Base-by-base conservation (phyloP, 2,113 vertebrate species). In the Nerophis lumbriciformis region DNA sequence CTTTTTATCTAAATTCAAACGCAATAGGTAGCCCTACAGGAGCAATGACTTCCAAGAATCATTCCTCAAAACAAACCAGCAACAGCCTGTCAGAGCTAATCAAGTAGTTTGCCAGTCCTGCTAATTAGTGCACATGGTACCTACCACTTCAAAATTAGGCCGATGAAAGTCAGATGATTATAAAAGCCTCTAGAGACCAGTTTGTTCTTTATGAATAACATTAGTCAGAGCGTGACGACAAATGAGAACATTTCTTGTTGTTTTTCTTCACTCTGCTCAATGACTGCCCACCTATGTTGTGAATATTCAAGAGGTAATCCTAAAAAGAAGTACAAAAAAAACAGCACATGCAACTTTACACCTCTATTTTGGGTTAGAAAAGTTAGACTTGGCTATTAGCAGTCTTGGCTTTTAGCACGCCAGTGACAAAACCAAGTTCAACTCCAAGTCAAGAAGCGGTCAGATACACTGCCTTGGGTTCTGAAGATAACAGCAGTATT, bases 71-170 rank as follows among this genome's bases (percentile, higher is more conserved):
- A 16, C 4, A 48, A 75, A 65, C 59, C 58, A 38, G 49, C 44
- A 83, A 81, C 67, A 68, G 53, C 56, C 59, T 73, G 80, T 80
- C 80, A 74, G 36, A 39, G 73, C 48, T 68, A 76, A 78, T 77
- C 9, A 79, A 69, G 54, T 39, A 28, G 69, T 28, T 76, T 55
- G 60, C 45, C 65, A 65, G 63, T 11, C 6, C 49, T 42, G 39
- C 57, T 81, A 71, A 82, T 77, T 60, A 83, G 74, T 65, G 65
- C 59, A 6, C 48, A 72, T 51, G 45, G 48, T 72, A 71, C 66
- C 64, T 74, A 52, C 10, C 1, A 14, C 1, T 14, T 50, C 44
- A 63, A 6, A 71, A 76, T 77, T 73, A 76, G 45, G 39, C 52
- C 11, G 19, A 61, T 64, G 35, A 56, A 55, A 65, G 11, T 63